These are phyloP conservation scores for Morpho achilles DNA, from an alignment of 2,888 invertebrate genomes.

Conservation along the genomic window DNA sequence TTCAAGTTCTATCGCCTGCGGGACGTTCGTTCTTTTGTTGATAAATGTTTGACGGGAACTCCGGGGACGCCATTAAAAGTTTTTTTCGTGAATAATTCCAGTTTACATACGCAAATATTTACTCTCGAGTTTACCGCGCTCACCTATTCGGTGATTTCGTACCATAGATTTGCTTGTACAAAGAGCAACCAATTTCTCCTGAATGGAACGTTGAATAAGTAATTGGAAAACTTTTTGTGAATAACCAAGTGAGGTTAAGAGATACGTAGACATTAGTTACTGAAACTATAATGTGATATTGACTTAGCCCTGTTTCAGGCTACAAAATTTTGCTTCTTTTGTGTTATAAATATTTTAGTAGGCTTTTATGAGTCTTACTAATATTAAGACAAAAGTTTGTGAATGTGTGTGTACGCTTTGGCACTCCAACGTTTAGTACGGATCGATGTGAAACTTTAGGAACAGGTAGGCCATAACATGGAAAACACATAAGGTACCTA, in stretches of 20 bases:
- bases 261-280: constrained; percentile 8
- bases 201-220: constrained; percentile 65
- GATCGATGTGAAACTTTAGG: too few species aligned
- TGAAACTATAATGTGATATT: background rate
- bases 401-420: too few species aligned
- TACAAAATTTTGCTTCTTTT: too few species aligned
- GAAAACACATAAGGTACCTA: too few species aligned
- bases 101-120: constrained; percentile 80
- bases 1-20: constrained; percentile 79
- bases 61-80: constrained; percentile 80
- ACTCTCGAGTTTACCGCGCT: constrained; percentile 73
- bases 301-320: too few species aligned
- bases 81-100: constrained; percentile 78
- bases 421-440: too few species aligned
- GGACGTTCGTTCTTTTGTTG: constrained; percentile 80
- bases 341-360: too few species aligned
- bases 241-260: constrained; percentile 20
- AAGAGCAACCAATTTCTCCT: constrained; percentile 59
- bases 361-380: too few species aligned
- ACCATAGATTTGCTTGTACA: constrained; percentile 69
- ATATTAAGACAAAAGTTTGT: too few species aligned
- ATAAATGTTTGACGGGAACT: constrained; percentile 80
- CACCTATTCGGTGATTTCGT: constrained; percentile 78
- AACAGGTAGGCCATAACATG: too few species aligned
- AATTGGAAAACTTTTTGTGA: constrained; percentile 62